Evolutionary conservation across 2,113 vertebrate genomes (phyloP).

Genomic region (Puffinus mauretanicus): DNA sequence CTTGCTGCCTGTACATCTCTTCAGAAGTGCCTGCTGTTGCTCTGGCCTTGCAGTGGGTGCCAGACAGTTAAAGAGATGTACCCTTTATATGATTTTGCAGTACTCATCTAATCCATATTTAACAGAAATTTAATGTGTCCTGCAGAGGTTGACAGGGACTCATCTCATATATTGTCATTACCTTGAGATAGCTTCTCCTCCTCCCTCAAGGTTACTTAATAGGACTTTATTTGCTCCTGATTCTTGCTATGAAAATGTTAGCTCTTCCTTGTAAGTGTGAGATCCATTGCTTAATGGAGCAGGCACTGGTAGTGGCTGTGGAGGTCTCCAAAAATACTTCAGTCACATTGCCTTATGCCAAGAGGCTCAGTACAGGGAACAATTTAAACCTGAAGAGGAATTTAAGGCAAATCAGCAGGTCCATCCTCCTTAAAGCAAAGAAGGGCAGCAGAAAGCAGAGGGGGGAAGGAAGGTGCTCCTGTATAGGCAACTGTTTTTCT

Average conservation of each 20-base stretch:
- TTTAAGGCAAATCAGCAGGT: neutral
- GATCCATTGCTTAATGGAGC: neutral
- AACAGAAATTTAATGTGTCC: conserved; percentile 8
- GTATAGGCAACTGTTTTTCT: neutral
- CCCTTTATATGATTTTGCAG: neutral
- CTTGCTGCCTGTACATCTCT: neutral
- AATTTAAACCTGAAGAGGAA: neutral
- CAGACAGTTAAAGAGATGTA: neutral
- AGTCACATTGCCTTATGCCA: neutral
- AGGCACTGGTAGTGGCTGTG: neutral
- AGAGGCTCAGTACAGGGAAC: neutral
- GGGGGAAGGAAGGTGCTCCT: neutral
- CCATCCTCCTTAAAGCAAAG: neutral
- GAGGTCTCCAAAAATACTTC: neutral
- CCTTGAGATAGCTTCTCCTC: neutral
- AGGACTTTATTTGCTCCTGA: neutral
- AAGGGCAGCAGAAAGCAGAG: neutral
- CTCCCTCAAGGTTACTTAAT: neutral
- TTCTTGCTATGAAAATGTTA: neutral
- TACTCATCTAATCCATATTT: neutral
- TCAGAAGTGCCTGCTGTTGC: neutral
- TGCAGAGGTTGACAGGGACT: neutral
- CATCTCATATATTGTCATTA: neutral
- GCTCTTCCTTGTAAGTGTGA: neutral
- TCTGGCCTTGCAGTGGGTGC: neutral